Evolutionary conservation across 2,113 vertebrate genomes (phyloP).

Genomic region (Illadopsis cleaveri): DNA sequence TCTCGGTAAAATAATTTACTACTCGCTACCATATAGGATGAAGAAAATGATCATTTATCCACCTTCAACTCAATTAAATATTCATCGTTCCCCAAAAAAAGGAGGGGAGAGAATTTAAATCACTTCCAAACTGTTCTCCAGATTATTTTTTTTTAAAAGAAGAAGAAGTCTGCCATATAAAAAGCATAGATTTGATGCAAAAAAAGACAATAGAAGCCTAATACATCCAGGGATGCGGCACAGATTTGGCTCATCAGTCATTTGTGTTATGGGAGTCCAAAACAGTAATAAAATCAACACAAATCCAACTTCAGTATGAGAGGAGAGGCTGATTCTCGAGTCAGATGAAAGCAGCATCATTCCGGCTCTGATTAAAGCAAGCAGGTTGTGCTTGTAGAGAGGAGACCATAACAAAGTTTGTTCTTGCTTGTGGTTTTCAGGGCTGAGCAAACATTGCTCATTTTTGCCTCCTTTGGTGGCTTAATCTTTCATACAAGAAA

Average conservation of each 20-base stretch:
- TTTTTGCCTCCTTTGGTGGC: not conserved
- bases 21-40: slow-evolving; percentile 24
- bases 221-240: not conserved
- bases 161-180: not conserved
- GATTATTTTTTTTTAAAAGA: not conserved
- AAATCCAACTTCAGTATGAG: not conserved
- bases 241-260: slow-evolving; percentile 57
- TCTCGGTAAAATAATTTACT: slow-evolving; percentile 51
- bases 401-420: not conserved
- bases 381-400: not conserved
- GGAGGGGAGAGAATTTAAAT: slow-evolving; percentile 33
- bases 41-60: slow-evolving; percentile 61
- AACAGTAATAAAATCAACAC: slow-evolving; percentile 58
- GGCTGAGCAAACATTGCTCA: not conserved
- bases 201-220: slow-evolving; percentile 1
- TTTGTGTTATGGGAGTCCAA: slow-evolving; percentile 33
- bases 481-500: not conserved
- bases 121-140: slow-evolving; percentile 26
- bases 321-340: slow-evolving; percentile 23
- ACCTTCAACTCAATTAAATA: slow-evolving; percentile 63
- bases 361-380: slow-evolving; percentile 36
- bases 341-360: slow-evolving; percentile 24
- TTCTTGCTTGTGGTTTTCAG: not conserved
- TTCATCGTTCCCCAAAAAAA: slow-evolving; percentile 29
- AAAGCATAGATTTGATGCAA: not conserved